These are phyloP conservation scores for Lota lota DNA, from an alignment of 2,113 vertebrate genomes.

Conservation along the genomic window DNA sequence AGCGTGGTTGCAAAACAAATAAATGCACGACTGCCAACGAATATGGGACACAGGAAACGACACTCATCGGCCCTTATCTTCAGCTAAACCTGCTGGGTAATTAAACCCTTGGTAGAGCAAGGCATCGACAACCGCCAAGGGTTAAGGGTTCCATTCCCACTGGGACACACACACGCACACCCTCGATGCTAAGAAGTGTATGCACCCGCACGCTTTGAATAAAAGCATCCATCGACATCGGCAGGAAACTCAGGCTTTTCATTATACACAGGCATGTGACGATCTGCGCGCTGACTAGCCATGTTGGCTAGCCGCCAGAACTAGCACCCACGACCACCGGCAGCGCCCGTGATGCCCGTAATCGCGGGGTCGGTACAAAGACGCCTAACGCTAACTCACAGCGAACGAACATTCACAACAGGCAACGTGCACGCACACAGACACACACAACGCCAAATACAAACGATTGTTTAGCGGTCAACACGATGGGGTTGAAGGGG, in stretches of 20 bases:
- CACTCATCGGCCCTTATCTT: constrained; percentile 7
- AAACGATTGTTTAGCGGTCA: background rate
- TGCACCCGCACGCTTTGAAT: no score
- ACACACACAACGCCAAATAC: background rate
- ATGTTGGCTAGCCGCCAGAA: constrained; percentile 30
- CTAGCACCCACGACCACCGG: constrained; percentile 5
- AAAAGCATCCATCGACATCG: no score
- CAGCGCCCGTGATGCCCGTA: background rate
- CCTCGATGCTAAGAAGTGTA: no score
- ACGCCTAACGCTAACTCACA: no score
- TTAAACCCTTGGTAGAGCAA: background rate
- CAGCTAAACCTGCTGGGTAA: constrained; percentile 21
- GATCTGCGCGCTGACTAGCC: constrained; percentile 33
- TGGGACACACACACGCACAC: no score
- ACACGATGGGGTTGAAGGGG: no score
- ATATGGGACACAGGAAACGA: constrained; percentile 21
- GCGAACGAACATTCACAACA: no score
- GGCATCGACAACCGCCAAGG: no score
- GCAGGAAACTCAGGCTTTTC: constrained; percentile 6
- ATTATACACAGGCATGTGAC: constrained; percentile 28
- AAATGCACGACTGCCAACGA: constrained; percentile 14
- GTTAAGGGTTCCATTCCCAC: no score
- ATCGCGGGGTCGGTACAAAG: constrained; percentile 23
- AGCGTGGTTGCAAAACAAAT: no score
- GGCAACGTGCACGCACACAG: background rate